Evolutionary conservation across 2,797 vertebrate genomes (phyloP), one percentile per base, ranked within the genome.

Genomic region (Harpagifer antarcticus): DNA sequence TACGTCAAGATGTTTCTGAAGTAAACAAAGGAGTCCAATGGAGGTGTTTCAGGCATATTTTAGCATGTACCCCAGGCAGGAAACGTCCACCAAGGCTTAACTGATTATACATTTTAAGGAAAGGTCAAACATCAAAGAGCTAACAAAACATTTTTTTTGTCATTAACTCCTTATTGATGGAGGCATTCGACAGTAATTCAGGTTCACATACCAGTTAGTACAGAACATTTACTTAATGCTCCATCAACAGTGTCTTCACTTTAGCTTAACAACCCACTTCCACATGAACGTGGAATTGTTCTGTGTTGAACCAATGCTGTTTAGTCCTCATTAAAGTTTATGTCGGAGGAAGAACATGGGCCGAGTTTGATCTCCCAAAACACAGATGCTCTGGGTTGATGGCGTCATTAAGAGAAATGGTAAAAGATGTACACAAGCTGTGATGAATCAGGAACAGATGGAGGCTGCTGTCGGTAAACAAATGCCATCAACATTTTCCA

Each of bases 381-480:
- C 74, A 85, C 86, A 82, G 81, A 86, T 78, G 87, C 85, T 82
- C 62, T 48, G 14, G 68, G 68, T 45, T 70, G 79, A 86, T 81
- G 83, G 73, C 88, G 87, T 92, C 79, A 5, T 83, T 82, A 65
- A 75, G 53, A 85, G 78, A 79, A 83, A 88, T 63, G 72, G 31
- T 59, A 48, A 76, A 79, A 87, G 82, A 90, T 89, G 76, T 69
- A 42, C 78, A 74, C 85, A 81, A 86, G 86, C 88, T 82, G 83
- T 61, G 73, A 84, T 72, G 75, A 91, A 92, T 91, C 86, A 83
- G 87, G 72, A 84, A 78, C 93, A 94, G 93, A 92, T 92, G 92
- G 91, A 64, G 62, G 60, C 88, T 91, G 91, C 70, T 79, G 74
- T 72, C 82, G 76, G 66, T 77, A 70, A 71, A 62, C 76, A 68